These are phyloP conservation scores for Babylonia areolata DNA, from an alignment of 1,140 invertebrate genomes.

Conservation along the genomic window DNA sequence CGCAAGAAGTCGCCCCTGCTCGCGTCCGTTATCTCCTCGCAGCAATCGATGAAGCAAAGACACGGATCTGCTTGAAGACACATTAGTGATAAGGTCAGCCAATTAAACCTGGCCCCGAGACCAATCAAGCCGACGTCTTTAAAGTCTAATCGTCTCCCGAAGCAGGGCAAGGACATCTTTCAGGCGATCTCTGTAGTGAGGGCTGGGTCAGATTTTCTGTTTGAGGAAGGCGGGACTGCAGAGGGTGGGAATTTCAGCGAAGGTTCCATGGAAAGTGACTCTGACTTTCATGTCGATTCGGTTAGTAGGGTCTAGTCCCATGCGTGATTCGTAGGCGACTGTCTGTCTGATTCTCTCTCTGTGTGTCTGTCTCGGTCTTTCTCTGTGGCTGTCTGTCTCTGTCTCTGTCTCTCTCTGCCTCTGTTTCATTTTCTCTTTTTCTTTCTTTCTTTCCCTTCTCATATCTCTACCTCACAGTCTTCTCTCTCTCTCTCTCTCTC, in stretches of 20 bases:
- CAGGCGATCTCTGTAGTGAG: too few species aligned
- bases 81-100: background rate
- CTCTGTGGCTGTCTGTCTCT: background rate
- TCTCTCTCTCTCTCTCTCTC: background rate
- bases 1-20: too few species aligned
- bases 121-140: background rate
- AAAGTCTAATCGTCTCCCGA: background rate
- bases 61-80: background rate
- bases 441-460: conserved; percentile 4
- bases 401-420: background rate
- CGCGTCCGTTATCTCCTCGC: background rate
- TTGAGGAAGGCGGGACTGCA: background rate
- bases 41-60: background rate
- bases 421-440: background rate
- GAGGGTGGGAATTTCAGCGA: background rate
- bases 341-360: background rate
- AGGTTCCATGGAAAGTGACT: background rate
- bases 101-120: background rate
- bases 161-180: background rate
- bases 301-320: too few species aligned
- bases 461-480: background rate
- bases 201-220: too few species aligned
- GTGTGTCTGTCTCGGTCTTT: background rate
- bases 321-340: too few species aligned
- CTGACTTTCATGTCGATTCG: too few species aligned